These are phyloP conservation scores for Pseudoatta argentina DNA, from an alignment of 1,140 invertebrate species.

Conservation along the genomic window DNA sequence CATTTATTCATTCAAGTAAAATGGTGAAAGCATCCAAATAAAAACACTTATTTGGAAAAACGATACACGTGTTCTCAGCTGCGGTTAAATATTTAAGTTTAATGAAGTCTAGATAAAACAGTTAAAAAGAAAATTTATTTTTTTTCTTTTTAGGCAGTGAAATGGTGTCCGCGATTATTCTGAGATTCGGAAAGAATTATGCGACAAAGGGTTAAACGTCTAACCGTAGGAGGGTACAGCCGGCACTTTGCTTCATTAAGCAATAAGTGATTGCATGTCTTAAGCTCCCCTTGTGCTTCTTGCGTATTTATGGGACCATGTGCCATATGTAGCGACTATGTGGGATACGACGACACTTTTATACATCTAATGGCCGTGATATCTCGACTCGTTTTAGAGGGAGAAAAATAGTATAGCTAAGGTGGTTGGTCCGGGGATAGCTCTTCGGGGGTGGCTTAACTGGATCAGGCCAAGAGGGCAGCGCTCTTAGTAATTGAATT, in stretches of 20 bases:
- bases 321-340: slow-evolving; percentile 63
- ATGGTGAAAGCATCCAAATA: not conserved
- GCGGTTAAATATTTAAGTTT: not conserved
- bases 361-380: slow-evolving; percentile 74
- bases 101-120: not conserved
- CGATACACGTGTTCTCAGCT: not conserved
- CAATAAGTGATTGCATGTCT: slow-evolving; percentile 52
- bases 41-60: not conserved
- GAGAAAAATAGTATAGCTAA: slow-evolving; percentile 60
- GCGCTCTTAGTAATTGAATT: slow-evolving; percentile 83
- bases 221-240: not conserved
- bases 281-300: slow-evolving; percentile 18
- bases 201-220: slow-evolving; percentile 22
- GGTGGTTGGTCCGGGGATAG: slow-evolving; percentile 38
- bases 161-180: not conserved
- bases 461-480: slow-evolving; percentile 72
- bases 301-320: slow-evolving; percentile 53
- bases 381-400: slow-evolving; percentile 58
- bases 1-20: not conserved
- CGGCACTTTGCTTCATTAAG: slow-evolving; percentile 53
- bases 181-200: slow-evolving; percentile 26
- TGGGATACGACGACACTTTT: slow-evolving; percentile 69
- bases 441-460: slow-evolving; percentile 63
- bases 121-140: not conserved
- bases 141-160: not conserved